phyloP scores from a whole-genome alignment of 1,140 invertebrate genomes.

The Listronotus bonariensis region DNA sequence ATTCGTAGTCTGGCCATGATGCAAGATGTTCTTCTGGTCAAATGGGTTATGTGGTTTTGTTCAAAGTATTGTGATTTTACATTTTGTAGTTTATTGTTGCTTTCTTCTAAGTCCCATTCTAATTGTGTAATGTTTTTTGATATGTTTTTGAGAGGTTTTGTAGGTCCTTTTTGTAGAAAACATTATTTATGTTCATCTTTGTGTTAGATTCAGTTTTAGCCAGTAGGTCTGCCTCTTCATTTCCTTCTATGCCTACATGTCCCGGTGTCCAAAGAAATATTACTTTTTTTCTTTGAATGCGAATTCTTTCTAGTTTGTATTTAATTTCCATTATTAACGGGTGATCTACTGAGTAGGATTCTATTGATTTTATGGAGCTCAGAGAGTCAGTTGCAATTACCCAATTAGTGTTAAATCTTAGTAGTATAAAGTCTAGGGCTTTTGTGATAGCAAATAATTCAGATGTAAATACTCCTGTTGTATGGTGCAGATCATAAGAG shows the following conservation, averaged over 20 bases:
- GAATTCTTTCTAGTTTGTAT: slow-evolving; percentile 3
- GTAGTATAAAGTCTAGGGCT: slow-evolving; percentile 4
- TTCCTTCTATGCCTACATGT: slow-evolving; percentile 19
- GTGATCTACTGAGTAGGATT: neutral
- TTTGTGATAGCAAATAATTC: slow-evolving; percentile 16
- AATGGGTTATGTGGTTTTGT: neutral
- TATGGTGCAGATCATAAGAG: slow-evolving; percentile 8
- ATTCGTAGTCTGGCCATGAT: slow-evolving; percentile 23
- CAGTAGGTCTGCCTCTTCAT: slow-evolving; percentile 18
- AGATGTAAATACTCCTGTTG: neutral
- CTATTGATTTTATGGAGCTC: neutral
- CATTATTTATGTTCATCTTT: neutral
- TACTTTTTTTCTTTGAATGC: neutral
- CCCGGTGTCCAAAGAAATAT: slow-evolving; percentile 25
- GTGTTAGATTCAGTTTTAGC: slow-evolving; percentile 13
- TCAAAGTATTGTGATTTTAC: too few species aligned
- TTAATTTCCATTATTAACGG: slow-evolving; percentile 2
- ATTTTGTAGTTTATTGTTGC: neutral
- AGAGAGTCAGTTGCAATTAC: slow-evolving; percentile 12
- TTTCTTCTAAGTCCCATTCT: neutral
- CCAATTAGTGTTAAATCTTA: neutral
- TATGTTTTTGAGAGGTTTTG: neutral
- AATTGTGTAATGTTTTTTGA: neutral
- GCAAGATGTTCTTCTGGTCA: slow-evolving; percentile 4
- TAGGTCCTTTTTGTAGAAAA: too few species aligned